phyloP scores from a whole-genome alignment of 2,797 vertebrate genomes.

The Helicolenus hilgendorfi region DNA sequence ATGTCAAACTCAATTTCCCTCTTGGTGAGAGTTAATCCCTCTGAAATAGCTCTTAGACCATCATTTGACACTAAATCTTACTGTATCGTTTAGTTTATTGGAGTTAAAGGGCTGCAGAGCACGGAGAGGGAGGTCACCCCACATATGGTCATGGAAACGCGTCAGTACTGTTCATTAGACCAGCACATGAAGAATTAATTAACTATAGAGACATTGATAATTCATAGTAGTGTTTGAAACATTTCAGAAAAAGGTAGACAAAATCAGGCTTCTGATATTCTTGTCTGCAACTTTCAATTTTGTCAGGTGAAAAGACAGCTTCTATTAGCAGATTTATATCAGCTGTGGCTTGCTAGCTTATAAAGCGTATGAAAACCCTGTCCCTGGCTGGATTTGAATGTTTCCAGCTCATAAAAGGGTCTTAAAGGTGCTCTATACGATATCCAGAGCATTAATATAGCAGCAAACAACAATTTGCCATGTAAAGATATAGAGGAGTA shows the following conservation, averaged over 20 bases:
- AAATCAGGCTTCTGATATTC: not conserved
- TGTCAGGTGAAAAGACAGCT: not conserved
- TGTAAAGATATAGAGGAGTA: too few relatives aligned
- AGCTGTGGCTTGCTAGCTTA: not conserved
- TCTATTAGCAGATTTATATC: not conserved
- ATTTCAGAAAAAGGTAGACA: not conserved
- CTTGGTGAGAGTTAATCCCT: not conserved
- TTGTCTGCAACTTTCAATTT: not conserved
- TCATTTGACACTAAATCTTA: conserved; percentile 1
- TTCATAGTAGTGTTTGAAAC: not conserved
- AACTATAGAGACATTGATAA: not conserved
- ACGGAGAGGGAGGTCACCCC: not conserved
- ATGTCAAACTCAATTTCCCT: conserved; percentile 9
- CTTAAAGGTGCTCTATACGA: not conserved
- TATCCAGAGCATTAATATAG: too few relatives aligned
- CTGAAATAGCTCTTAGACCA: not conserved
- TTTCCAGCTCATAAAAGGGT: not conserved
- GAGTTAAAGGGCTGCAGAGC: not conserved
- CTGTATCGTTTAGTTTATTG: not conserved
- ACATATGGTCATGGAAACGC: not conserved
- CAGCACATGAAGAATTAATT: not conserved
- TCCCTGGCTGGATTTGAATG: not conserved
- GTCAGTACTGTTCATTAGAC: not conserved
- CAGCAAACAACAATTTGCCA: too few relatives aligned
- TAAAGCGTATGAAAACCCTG: not conserved